Conservation (phyloP, 2,888 invertebrate species). For the Polydrusus cervinus region DNA sequence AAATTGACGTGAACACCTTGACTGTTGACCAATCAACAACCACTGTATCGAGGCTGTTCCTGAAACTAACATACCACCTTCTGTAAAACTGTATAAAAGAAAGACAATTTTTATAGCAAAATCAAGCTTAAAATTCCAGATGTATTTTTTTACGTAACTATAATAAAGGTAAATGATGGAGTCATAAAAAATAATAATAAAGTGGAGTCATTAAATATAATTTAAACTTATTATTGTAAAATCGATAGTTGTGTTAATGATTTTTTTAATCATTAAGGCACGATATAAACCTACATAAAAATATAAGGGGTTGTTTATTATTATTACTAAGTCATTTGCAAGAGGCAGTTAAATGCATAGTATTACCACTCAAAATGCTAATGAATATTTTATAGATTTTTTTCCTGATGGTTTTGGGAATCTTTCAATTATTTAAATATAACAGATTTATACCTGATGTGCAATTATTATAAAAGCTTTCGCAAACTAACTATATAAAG, state of each 20-base stretch:
- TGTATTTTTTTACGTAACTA: slow-evolving; percentile 30
- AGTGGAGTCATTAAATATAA: slow-evolving; percentile 50
- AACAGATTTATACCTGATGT: too few species aligned
- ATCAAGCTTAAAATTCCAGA: not conserved
- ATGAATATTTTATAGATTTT: slow-evolving; percentile 23
- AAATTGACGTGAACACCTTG: too few species aligned
- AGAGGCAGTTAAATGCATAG: slow-evolving; percentile 6
- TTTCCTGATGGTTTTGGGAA: not conserved
- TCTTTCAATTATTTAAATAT: too few species aligned
- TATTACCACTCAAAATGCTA: slow-evolving; percentile 16
- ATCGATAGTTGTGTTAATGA: slow-evolving; percentile 51
- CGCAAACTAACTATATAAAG: too few species aligned
- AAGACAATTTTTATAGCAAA: not conserved
- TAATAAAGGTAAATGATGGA: slow-evolving; percentile 50
- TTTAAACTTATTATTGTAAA: slow-evolving; percentile 54
- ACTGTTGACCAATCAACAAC: too few species aligned
- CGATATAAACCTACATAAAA: slow-evolving; percentile 29
- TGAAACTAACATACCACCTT: not conserved
- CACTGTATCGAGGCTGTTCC: too few species aligned
- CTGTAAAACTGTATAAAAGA: not conserved
- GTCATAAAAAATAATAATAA: slow-evolving; percentile 47
- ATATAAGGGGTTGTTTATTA: slow-evolving; percentile 30
- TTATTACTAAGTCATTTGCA: slow-evolving; percentile 24
- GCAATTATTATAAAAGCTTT: too few species aligned
- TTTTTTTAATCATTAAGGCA: slow-evolving; percentile 46